Conservation (phyloP, 2,113 vertebrate species). For the Sylvietta virens region DNA sequence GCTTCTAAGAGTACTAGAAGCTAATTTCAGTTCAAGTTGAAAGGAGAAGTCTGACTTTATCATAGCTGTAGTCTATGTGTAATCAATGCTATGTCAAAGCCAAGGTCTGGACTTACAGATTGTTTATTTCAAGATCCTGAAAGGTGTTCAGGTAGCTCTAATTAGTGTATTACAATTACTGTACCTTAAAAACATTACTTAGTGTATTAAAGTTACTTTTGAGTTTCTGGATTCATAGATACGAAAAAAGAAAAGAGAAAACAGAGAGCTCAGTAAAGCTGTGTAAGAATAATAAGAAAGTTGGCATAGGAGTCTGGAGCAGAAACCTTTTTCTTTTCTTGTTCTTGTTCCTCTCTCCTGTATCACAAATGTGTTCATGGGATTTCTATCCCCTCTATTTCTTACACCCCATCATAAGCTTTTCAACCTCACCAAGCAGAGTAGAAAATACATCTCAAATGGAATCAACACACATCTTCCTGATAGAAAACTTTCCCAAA, state of each 20-base stretch:
- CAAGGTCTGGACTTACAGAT: neutral
- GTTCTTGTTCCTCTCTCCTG: neutral
- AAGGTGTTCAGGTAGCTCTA: neutral
- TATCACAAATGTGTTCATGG: neutral
- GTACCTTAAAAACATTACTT: neutral
- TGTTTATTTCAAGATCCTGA: neutral
- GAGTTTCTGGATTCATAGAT: neutral
- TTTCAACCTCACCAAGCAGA: neutral
- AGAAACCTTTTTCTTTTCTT: neutral
- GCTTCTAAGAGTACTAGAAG: neutral
- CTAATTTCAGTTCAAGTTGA: neutral
- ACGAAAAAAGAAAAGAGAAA: neutral
- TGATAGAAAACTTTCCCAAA: neutral
- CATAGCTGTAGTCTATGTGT: neutral
- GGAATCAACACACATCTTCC: neutral
- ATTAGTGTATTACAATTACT: neutral
- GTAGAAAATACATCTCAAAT: constrained; percentile 22
- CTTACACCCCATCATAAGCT: neutral
- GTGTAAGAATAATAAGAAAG: neutral
- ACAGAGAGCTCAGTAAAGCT: neutral
- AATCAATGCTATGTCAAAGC: neutral
- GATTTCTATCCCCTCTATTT: neutral
- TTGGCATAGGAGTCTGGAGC: neutral
- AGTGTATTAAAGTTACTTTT: neutral
- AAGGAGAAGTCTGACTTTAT: neutral